Evolutionary conservation across 2,113 vertebrate genomes (phyloP), one percentile per base, ranked within the genome.

Genomic region (Australoheros scitulus): DNA sequence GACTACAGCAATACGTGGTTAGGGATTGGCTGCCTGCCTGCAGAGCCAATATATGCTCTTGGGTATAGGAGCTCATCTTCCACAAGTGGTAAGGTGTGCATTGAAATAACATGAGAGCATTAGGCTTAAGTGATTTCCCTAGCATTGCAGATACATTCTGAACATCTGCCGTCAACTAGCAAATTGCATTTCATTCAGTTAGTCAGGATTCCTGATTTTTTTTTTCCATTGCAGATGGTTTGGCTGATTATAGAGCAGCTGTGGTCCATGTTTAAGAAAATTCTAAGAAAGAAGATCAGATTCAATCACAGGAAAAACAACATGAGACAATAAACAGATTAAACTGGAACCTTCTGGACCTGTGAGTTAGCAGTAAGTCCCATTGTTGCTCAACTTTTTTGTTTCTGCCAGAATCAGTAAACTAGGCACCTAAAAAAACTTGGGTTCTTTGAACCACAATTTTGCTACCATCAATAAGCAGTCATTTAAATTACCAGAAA

Each of bases 201-300:
- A 55, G 82, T 86, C 32, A 87, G 79, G 75, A 82, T 80, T 85
- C 38, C 59, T 61, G 64, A 72, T 32, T 52, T 72, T 38, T 52
- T 29, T 52, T 72, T 38, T 52, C 20, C 26, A 72, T n/a, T 52
- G 43, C 26, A 52, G 65, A 72, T 52, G 65, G 43, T 72, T 52
- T 72, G 65, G 22, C 10, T 72, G 17, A 72, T 72, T 72, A 72
- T 72, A 14, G 26, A 72, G 26, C 65, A 52, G 43, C 50, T 52
- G 65, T 3, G 26, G 47, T 72, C 47, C 17, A 5, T 13, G 43
- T 29, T 72, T 52, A 18, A 29, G 24, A 52, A 72, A 32, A 72
- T 52, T 13, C 3, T 52, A 72, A 29, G 4, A 47, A 70, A 52
- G 65, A 72, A 72, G 26, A 64, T 64, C 20, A 38, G 61, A 52